A percentile compares a stretch with the other conserved stretches of the same genome.
These are phyloP conservation scores for Lucilia sericata DNA, from an alignment of 1,140 invertebrate genomes.

Conservation along the genomic window DNA sequence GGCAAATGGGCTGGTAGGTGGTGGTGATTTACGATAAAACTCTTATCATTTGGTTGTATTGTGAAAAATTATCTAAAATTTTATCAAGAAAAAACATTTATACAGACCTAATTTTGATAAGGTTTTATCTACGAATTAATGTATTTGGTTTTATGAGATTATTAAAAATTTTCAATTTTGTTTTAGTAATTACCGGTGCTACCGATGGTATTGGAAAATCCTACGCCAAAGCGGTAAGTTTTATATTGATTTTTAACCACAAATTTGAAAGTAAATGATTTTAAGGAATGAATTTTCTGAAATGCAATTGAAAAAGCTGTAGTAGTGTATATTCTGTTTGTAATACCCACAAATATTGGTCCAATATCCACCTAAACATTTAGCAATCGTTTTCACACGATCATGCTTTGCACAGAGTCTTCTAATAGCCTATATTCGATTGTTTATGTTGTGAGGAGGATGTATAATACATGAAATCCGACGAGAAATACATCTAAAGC, in stretches of 20 bases:
- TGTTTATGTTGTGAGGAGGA: too few species aligned
- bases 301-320: too few species aligned
- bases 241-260: not conserved
- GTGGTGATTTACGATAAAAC: not conserved
- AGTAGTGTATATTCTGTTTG: too few species aligned
- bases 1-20: conserved; percentile 70
- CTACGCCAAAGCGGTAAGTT: conserved; percentile 80
- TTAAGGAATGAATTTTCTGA: too few species aligned
- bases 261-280: too few species aligned
- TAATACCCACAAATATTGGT: too few species aligned
- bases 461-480: too few species aligned
- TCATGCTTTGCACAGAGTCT: too few species aligned
- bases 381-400: too few species aligned
- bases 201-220: conserved; percentile 95
- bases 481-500: too few species aligned
- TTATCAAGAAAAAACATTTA: not conserved
- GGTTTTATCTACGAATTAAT: not conserved
- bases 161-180: conserved; percentile 52
- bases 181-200: conserved; percentile 87
- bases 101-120: not conserved
- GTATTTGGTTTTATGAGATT: not conserved
- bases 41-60: conserved; percentile 3
- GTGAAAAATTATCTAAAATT: not conserved
- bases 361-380: too few species aligned
- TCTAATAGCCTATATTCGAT: too few species aligned